Base-by-base conservation (phyloP, 2,888 invertebrate genomes). In the Tetragnatha montana region DNA sequence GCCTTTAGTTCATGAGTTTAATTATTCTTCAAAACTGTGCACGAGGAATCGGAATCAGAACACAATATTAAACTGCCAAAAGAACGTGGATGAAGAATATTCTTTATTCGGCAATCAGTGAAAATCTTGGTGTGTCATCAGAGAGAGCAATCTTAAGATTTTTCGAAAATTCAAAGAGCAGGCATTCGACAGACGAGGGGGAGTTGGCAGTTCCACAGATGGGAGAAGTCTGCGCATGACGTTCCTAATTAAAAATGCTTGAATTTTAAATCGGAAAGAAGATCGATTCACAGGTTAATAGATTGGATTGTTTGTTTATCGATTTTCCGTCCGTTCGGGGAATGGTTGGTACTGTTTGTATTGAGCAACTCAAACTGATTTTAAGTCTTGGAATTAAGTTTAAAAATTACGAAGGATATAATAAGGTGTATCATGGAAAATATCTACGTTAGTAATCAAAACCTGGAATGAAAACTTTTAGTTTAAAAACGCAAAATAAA, bases 181-280 rank as follows among this genome's bases (percentile, higher is more conserved):
- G 60, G 12, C 14, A 60, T 8, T 10, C 60, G 60, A 60, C 12
- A 10, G 60, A 60, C 60, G 60, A 17, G 60, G n/a, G 70, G 82
- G 35, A 82, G 74, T 50, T 85, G 85, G 35, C 85, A 85, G 85
- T n/a, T 85, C 60, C 8, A 51, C 68, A 78, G 50, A 49, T 51
- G 70, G 51, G n/a, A 19, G 78, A 71, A 78, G 76, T 68, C 82
- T 88, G 88, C 78, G 71, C 71, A 35, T 78, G 88, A 88, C 88
- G 82, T 88, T 74, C 71, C 82, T 88, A 88, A 88, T 88, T 88
- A 88, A 85, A 76, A 88, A 88, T 88, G 82, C 82, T 88, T 88
- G 78, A 78, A 70, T 47, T 49, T 75, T 75, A 47, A 47, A 49
- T 60, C 60, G 12, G 17, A 60, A 3, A 10, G 60, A 10, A 60